Base-by-base conservation (phyloP, 2,888 invertebrate genomes). In the Eupithecia vulgata region DNA sequence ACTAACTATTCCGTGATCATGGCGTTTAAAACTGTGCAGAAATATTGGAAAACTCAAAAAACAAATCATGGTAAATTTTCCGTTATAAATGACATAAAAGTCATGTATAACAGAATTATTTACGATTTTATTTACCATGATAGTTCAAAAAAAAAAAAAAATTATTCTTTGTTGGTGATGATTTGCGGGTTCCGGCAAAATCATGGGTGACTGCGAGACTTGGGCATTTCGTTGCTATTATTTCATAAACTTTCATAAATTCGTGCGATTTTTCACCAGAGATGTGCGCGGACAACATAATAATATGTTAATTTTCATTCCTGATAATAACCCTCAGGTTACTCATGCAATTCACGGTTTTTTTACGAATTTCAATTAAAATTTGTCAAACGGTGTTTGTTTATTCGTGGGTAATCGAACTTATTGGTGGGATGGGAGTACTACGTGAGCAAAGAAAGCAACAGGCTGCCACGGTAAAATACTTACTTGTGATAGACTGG, bases 401-500 rank as follows among this genome's bases (percentile, higher is more conserved):
- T 4, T 52, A 48, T 21, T 21, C 10, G 48, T n/a, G 17, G n/a
- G 21, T 48, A 21, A 52, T 10, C 21, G 10, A 52, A 21, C 48
- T 10, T 21, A 21, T 21, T 21, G n/a, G n/a, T 52, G 45, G n/a
- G 7, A n/a, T 48, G 5, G 10, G 17, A 57, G 7, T 57, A 57
- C 5, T 25, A 25, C 25, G 13, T 57, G 21, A 57, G 12, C 25
- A 5, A 57, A 57, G 12, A 5, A 57, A 57, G 12, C 25, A 21
- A 25, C 25, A 21, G 8, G 21, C 21, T 21, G 57, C 35, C 25
- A 34, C 66, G 8, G 52, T 15, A 6, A 21, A 35, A 6, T 37
- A 13, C 1, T 77, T 82, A 88, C 90, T 81, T 83, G 78, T 83
- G 80, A 78, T 90, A 88, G 13, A 76, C 15, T 0, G 90, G 89